phyloP scores from a whole-genome alignment of 2,888 invertebrate species.

The Sussaba pulchella region DNA sequence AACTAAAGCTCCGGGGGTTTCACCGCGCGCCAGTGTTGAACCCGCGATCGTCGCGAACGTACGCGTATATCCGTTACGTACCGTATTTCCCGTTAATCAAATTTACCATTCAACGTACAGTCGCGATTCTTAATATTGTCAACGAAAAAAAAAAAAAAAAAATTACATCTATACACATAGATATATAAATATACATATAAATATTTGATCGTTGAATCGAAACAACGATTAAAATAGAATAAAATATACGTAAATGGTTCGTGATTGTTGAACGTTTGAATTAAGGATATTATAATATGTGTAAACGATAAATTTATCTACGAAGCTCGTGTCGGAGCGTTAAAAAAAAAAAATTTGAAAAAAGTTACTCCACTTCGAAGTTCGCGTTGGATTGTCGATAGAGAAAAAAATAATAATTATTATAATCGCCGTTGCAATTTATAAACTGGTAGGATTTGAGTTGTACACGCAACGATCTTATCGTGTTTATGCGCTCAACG shows the following conservation, averaged over 20 bases:
- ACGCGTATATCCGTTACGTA: conserved; percentile 76
- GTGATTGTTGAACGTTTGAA: conserved; percentile 30
- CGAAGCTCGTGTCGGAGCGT: conserved; percentile 1
- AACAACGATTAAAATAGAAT: too few relatives aligned
- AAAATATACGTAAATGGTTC: not conserved
- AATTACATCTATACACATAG: too few relatives aligned
- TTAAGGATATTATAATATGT: not conserved
- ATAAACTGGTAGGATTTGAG: conserved; percentile 24
- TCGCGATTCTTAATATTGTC: not conserved
- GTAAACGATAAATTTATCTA: not conserved
- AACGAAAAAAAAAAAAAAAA: not conserved
- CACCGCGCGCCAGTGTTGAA: conserved; percentile 81
- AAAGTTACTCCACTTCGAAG: not conserved
- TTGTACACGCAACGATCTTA: not conserved
- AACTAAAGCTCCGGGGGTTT: conserved; percentile 80
- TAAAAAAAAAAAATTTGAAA: not conserved
- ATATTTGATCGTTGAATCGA: too few relatives aligned
- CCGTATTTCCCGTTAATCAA: too few relatives aligned
- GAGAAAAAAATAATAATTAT: not conserved
- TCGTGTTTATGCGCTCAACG: not conserved
- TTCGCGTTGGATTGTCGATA: not conserved
- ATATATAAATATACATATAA: too few relatives aligned
- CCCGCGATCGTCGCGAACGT: conserved; percentile 83
- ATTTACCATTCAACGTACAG: conserved; percentile 19
- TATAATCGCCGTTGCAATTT: not conserved